These are phyloP conservation scores for Fregetta grallaria DNA, from an alignment of 2,113 vertebrate species.

Conservation along the genomic window DNA sequence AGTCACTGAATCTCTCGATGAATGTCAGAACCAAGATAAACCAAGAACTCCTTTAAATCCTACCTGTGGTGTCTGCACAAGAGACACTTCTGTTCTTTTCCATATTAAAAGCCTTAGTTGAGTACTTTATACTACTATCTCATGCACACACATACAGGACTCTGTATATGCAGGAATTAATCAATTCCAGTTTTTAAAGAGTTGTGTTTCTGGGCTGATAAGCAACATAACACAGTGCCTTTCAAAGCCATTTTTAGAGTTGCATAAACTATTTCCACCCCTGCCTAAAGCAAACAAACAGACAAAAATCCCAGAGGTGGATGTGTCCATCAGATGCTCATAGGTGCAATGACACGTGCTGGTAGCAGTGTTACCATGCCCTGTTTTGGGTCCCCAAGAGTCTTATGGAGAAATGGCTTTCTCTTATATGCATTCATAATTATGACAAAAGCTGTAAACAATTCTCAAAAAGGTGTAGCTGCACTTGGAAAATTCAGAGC, in stretches of 20 bases:
- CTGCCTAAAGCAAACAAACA: not conserved
- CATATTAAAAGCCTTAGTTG: not conserved
- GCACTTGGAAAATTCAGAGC: not conserved
- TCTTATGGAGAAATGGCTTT: rapidly evolving
- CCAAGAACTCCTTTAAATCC: not conserved
- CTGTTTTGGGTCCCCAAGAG: not conserved
- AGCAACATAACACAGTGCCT: not conserved
- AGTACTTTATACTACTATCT: not conserved
- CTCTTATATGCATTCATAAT: not conserved
- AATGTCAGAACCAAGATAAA: not conserved
- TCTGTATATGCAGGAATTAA: not conserved
- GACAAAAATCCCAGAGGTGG: not conserved
- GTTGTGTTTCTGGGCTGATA: not conserved
- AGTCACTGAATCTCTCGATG: not conserved
- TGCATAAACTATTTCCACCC: not conserved
- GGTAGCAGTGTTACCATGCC: not conserved
- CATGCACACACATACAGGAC: not conserved
- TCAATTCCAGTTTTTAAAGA: not conserved
- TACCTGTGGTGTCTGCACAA: not conserved
- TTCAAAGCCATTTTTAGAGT: not conserved
- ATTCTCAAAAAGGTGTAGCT: not conserved
- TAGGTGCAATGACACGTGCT: rapidly evolving
- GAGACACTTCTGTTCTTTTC: not conserved
- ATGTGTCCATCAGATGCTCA: not conserved
- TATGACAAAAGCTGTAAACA: not conserved